Evolutionary conservation across 2,113 vertebrate genomes (phyloP), one percentile per base, ranked within the genome.

Genomic region (Nanorana parkeri): DNA sequence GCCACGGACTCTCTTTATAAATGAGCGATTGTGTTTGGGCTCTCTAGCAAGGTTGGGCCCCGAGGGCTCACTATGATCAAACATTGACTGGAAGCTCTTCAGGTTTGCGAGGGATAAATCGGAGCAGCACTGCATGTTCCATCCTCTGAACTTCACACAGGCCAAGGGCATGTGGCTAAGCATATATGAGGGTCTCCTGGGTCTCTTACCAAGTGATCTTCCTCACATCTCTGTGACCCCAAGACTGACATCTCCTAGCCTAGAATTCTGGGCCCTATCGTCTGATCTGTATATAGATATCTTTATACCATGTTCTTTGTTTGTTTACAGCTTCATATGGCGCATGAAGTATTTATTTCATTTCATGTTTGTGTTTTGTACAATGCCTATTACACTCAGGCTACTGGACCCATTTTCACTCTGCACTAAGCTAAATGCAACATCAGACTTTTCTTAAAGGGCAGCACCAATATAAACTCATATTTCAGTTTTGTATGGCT

Each of bases 1-100:
- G 24, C 51, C 47, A 32, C 17, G 78, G 60, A 81, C 58, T 47
- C n/a, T 80, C 66, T 72, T 81, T 52, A 24, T 54, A 23, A 60
- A 26, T 52, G 54, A 58, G 56, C 26, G 60, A 23, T 51, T 63
- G 56, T 47, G 28, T 47, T 68, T 60, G 23, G 29, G 29, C 72
- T 60, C 19, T 52, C 56, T 61, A 28, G 56, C 47, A 61, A 51
- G 21, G 36, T 52, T 29, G 60, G 29, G 67, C 68, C 67, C 58
- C 67, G 17, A 28, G 78, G 68, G 55, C 1, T 41, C 26, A 28
- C 66, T 17, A 24, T 80, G 67, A 80, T 80, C 56, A 71, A 58
- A 80, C 55, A 58, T 16, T 41, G 8, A 2, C 52, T 79, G 51
- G 29, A 79, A 13, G 21, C 15, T 19, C n/a, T 61, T 58, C 55